phyloP scores from a whole-genome alignment of 2,888 invertebrate species.

The Drosophila meridiana region DNA sequence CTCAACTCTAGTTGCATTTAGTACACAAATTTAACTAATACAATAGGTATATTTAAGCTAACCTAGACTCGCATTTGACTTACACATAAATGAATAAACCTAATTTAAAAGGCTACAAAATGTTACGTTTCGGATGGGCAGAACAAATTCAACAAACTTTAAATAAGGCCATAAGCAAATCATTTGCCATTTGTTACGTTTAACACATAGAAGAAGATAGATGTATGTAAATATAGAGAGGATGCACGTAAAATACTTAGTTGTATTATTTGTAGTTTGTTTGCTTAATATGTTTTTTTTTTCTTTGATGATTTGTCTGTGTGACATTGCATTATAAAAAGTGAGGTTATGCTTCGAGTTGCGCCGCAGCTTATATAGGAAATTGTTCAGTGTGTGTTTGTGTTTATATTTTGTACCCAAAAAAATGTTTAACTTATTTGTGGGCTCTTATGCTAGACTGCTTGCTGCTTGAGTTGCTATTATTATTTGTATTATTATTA shows the following conservation, averaged over 20 bases:
- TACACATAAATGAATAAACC: constrained; percentile 62
- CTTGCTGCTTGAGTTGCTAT: constrained; percentile 13
- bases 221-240: constrained; percentile 20
- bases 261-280: constrained; percentile 34
- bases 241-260: background rate
- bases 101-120: constrained; percentile 66
- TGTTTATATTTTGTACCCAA: constrained; percentile 1
- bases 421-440: constrained; percentile 23
- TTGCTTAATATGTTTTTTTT: constrained; percentile 7
- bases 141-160: constrained; percentile 69
- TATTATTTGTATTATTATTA: background rate
- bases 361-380: constrained; percentile 56
- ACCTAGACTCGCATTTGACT: constrained; percentile 56
- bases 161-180: constrained; percentile 68
- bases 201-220: constrained; percentile 52
- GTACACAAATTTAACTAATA: constrained; percentile 61
- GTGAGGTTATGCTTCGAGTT: constrained; percentile 51
- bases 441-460: constrained; percentile 44
- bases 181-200: constrained; percentile 53
- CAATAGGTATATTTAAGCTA: constrained; percentile 64
- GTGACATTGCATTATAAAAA: constrained; percentile 65
- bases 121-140: constrained; percentile 40
- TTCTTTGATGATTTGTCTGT: constrained; percentile 43
- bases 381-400: constrained; percentile 29
- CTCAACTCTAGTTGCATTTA: constrained; percentile 46